A percentile compares a stretch with the other conserved stretches of the same genome.
Conservation (phyloP, 2,797 vertebrate genomes). For the Parauchenoglanis punctatus region DNA sequence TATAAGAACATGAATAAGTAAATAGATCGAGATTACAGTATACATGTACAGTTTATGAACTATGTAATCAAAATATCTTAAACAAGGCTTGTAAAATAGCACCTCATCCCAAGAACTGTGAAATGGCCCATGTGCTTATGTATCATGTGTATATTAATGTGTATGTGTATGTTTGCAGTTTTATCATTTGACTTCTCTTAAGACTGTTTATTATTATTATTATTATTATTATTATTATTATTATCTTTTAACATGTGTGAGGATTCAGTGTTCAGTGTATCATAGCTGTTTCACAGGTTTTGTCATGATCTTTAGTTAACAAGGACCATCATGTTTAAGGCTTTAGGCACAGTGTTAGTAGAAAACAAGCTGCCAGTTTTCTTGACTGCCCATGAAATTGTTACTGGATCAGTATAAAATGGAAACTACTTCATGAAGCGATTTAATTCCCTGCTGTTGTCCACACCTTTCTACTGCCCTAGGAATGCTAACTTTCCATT, state of each 20-base stretch:
- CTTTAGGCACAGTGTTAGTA: conserved; percentile 37
- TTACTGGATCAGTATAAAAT: not conserved
- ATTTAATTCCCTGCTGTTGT: conserved; percentile 1
- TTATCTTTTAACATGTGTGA: conserved; percentile 61
- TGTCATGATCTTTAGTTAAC: conserved; percentile 55
- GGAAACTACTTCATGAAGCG: not conserved
- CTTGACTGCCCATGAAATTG: not conserved
- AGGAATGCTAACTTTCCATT: conserved; percentile 13
- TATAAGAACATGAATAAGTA: conserved; percentile 17
- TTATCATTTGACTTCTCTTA: conserved; percentile 55
- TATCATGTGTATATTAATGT: conserved; percentile 63
- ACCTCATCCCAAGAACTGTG: conserved; percentile 71
- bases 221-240: conserved; percentile 54
- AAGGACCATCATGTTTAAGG: conserved; percentile 14
- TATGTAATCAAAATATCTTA: conserved; percentile 67
- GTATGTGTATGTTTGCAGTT: conserved; percentile 61
- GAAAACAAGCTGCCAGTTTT: conserved; percentile 2
- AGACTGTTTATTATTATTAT: conserved; percentile 42
- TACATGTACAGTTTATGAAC: conserved; percentile 69
- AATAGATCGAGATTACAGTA: conserved; percentile 64
- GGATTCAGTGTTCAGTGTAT: conserved; percentile 48
- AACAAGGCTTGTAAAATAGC: conserved; percentile 66
- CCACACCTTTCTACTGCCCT: conserved; percentile 7
- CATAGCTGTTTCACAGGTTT: conserved; percentile 50
- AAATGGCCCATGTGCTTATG: conserved; percentile 68